Base-by-base conservation (phyloP, 1,140 invertebrate genomes). In the Chironomus striatipennis region DNA sequence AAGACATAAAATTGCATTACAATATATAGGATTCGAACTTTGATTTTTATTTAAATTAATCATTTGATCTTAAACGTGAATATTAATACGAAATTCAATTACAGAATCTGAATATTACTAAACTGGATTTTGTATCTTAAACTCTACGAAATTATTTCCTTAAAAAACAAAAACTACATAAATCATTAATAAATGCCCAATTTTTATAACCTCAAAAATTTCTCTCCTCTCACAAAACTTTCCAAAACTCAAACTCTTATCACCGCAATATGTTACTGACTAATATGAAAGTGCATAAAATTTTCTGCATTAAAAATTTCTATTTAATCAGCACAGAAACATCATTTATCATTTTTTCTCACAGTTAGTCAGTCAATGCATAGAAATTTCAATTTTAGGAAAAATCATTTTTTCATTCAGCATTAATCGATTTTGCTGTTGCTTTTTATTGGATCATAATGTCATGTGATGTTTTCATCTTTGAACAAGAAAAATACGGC, bases 401-500 rank as follows among this genome's bases (percentile, higher is more conserved):
- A n/a, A n/a, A n/a, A n/a, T n/a, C n/a, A n/a, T n/a, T n/a, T n/a
- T n/a, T n/a, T 18, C 64, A 7, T n/a, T n/a, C n/a, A 65, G 12
- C 12, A 17, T n/a, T 67, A 70, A 70, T 70, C 65, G 65, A 70
- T 70, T 34, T 70, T 70, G 65, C 20, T 70, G 10, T 70, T 20
- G 20, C 20, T 20, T 70, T 67, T 70, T 70, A 70, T 70, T 70
- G 18, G 65, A 70, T 70, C 65, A 70, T 70, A 17, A 70, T 70
- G 65, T 70, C 65, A 67, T 57, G 47, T 12, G 47, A 57, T 57
- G 9, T 57, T 57, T 10, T 12, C n/a, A 12, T 57, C n/a, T 7
- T 10, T 7, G n/a, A 4, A 12, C 47, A 12, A 7, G 1, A n/a
- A 2, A n/a, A 57, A 57, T 57, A n/a, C n/a, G 9, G 47, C 47